Evolutionary conservation across 1,140 invertebrate genomes (phyloP), one percentile per base, ranked within the genome.

Genomic region (Caerostris darwini): DNA sequence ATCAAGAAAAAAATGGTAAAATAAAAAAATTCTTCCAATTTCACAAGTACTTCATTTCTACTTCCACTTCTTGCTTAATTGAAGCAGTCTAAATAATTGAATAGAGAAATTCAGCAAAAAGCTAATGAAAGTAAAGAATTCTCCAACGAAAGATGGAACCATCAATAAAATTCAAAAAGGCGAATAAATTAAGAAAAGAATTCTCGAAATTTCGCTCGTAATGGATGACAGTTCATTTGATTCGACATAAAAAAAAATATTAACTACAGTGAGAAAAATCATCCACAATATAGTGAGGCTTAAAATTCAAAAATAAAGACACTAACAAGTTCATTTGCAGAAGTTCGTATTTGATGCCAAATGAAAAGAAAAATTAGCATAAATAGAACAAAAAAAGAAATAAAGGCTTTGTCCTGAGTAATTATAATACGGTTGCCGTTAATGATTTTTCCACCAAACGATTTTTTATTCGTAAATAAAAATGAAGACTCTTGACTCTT

Each of bases 381-480:
- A 67, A 67, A 67, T 7, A 67, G 3, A 67, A 17, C 2, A 17
- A 67, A 12, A 77, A 12, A 77, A n/a, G n/a, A n/a, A 34, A 7
- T 7, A 77, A 77, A 77, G 34, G 53, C 4, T 34, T 77, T 77
- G 71, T 50, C 34, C 34, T 50, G 50, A 77, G 71, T 50, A 77
- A 77, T 77, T 77, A 77, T 77, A 77, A 77, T 77, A 50, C 71
- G 71, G 71, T 77, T 53, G 71, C 34, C n/a, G 34, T 77, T 77
- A 77, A 77, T 77, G 4, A 77, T 77, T 77, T 34, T 77, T 77
- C 19, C 34, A 50, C 19, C 10, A 53, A 77, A 77, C 34, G 14
- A 50, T 77, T 77, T 50, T 77, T 12, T 19, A 12, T 12, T 53
- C 71, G 34, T 77, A 77, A 77, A 77, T 77, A 77, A 77, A 77